A percentile compares a stretch with the other conserved stretches of the same genome.
Evolutionary conservation across 2,888 invertebrate species (phyloP).

Genomic region (Hypolimnas misippus): DNA sequence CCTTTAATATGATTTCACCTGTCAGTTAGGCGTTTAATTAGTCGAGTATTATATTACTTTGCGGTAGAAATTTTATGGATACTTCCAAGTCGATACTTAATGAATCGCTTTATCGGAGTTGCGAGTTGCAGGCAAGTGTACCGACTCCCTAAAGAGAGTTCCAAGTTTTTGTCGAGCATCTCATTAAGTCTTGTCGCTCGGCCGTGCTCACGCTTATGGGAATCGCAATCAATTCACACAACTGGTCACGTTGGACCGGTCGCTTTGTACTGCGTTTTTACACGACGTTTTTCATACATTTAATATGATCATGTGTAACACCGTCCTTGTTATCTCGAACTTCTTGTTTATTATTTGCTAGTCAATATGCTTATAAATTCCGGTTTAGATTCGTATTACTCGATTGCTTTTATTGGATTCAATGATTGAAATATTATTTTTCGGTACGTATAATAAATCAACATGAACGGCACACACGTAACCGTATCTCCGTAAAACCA

Average conservation of each 20-base stretch:
- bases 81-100: conserved; percentile 5
- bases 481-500: conserved; percentile 32
- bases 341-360: neutral
- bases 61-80: neutral
- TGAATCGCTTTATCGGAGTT: conserved; percentile 17
- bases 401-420: neutral
- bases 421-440: neutral
- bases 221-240: conserved; percentile 42
- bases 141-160: conserved; percentile 18
- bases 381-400: neutral
- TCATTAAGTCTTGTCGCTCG: conserved; percentile 33
- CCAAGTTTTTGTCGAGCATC: conserved; percentile 26
- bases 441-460: conserved; percentile 4
- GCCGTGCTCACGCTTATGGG: conserved; percentile 39
- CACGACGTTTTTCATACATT: neutral
- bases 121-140: conserved; percentile 6
- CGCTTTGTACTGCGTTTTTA: conserved; percentile 15
- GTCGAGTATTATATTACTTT: neutral
- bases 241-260: conserved; percentile 36
- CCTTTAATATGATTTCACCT: neutral
- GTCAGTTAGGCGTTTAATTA: neutral
- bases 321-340: neutral
- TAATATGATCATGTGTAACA: conserved; percentile 8
- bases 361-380: neutral
- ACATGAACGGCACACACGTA: conserved; percentile 31